Conservation (phyloP, 2,888 invertebrate species). For the Plebejus anna region DNA sequence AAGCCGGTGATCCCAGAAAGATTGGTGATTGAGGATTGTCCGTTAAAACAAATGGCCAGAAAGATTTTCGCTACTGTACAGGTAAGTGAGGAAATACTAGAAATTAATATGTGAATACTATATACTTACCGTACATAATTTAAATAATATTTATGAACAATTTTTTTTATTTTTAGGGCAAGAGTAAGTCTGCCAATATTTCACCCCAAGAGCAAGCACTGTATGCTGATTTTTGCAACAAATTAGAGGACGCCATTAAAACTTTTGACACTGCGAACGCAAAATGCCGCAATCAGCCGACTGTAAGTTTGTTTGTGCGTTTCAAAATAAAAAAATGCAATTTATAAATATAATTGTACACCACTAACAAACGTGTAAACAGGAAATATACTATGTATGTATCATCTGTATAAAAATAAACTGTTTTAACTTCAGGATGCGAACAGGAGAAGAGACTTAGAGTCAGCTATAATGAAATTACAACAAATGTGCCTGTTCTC, state of each 20-base stretch:
- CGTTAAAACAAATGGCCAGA: slow-evolving; percentile 51
- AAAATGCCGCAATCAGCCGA: slow-evolving; percentile 47
- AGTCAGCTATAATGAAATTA: slow-evolving; percentile 54
- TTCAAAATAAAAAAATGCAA: not conserved
- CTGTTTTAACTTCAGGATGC: slow-evolving; percentile 46
- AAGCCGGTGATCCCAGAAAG: slow-evolving; percentile 40
- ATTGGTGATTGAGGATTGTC: slow-evolving; percentile 53
- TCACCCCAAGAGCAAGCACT: slow-evolving; percentile 43
- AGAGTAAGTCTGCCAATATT: slow-evolving; percentile 43
- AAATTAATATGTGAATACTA: not conserved
- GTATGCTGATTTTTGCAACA: slow-evolving; percentile 46
- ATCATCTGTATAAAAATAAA: not conserved
- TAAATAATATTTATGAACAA: not conserved
- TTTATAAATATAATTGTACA: too few relatives aligned
- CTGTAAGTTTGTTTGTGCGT: slow-evolving; percentile 45
- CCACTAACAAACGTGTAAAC: too few relatives aligned
- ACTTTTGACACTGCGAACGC: slow-evolving; percentile 54
- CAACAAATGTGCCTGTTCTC: slow-evolving; percentile 55
- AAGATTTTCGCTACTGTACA: slow-evolving; percentile 56
- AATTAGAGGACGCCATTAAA: slow-evolving; percentile 47
- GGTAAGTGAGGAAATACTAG: slow-evolving; percentile 42
- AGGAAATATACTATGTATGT: too few relatives aligned
- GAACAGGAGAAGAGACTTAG: slow-evolving; percentile 50
- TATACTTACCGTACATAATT: not conserved
- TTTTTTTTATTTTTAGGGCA: slow-evolving; percentile 41